Percentiles rank a stretch among this genome's conserved stretches.
Evolutionary conservation across 1,140 invertebrate species (phyloP).

Genomic region (Drosophila nebulosa): DNA sequence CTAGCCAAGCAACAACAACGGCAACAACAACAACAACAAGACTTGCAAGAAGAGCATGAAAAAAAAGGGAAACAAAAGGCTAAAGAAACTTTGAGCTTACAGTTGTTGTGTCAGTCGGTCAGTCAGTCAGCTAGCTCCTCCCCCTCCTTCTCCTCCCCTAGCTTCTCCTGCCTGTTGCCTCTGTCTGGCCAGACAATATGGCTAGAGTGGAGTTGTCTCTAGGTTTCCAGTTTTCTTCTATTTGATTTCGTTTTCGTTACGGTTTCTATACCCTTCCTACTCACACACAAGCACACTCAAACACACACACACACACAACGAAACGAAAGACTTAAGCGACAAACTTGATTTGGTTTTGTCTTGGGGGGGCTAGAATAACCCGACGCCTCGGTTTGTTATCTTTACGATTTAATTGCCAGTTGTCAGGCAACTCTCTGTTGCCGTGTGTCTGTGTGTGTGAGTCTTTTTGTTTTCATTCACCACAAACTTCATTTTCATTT

Average conservation of each 20-base stretch:
- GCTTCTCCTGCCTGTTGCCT: neutral
- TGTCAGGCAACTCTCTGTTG: constrained; percentile 18
- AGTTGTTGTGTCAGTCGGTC: constrained; percentile 66
- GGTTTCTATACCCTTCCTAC: constrained; percentile 13
- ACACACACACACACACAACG: too few species aligned
- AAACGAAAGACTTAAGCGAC: constrained; percentile 77
- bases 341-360: constrained; percentile 54
- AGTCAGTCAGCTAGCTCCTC: constrained; percentile 14
- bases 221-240: constrained; percentile 25
- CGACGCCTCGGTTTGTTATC: constrained; percentile 15
- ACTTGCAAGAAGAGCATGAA: neutral
- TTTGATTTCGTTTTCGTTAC: constrained; percentile 77
- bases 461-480: constrained; percentile 51
- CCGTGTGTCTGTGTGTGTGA: constrained; percentile 43
- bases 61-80: constrained; percentile 18
- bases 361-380: constrained; percentile 31
- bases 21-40: neutral
- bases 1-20: constrained; percentile 2
- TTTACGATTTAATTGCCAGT: constrained; percentile 44
- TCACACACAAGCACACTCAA: too few species aligned
- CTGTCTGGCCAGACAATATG: neutral
- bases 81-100: constrained; percentile 29
- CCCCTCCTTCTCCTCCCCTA: neutral
- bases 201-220: constrained; percentile 1
- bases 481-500: constrained; percentile 23